Base-by-base conservation (phyloP, 2,113 vertebrate species). In the Cololabis saira region DNA sequence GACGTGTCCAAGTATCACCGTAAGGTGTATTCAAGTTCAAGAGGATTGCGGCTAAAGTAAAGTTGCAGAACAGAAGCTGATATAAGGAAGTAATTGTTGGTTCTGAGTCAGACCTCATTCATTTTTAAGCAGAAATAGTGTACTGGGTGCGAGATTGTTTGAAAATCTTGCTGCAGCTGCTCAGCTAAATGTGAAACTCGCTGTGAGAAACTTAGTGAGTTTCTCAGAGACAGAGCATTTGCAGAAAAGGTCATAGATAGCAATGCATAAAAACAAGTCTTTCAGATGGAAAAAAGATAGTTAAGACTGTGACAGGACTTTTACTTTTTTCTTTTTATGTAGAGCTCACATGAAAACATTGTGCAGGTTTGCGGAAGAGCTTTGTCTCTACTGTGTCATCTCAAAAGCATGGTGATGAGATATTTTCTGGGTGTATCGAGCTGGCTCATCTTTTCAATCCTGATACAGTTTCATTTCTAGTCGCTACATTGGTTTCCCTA, bases 121-220 rank as follows among this genome's bases (percentile, higher is more conserved):
- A 82, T 77, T 82, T 80, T 83, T 70, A 70, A 80, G 52, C 33
- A 15, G 58, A 63, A 79, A 51, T 12, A 12, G 27, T 50, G 56
- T 13, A 27, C 45, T 60, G 47, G 22, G 50, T 37, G 50, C 53
- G 15, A 58, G 45, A 16, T 3, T 70, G 60, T 54, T 50, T 59
- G 59, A 56, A 43, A 63, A 55, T 58, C 30, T 43, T 24, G 56
- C 62, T 79, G 50, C 24, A 64, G 66, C 58, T 30, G 30, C 22
- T 74, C 27, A 4, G 17, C 18, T 22, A 18, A 62, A 70, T 64
- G 73, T 58, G 58, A 40, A 41, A 54, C 44, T 42, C 10, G 11
- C 51, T 11, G 52, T 19, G 22, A 56, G 37, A 13, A 50, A 5
- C 4, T 40, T 19, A 5, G 0, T 24, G 18, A 4, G 59, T 49